Conservation (phyloP, 2,888 invertebrate genomes). For the Mesopsocus fuscifrons region DNA sequence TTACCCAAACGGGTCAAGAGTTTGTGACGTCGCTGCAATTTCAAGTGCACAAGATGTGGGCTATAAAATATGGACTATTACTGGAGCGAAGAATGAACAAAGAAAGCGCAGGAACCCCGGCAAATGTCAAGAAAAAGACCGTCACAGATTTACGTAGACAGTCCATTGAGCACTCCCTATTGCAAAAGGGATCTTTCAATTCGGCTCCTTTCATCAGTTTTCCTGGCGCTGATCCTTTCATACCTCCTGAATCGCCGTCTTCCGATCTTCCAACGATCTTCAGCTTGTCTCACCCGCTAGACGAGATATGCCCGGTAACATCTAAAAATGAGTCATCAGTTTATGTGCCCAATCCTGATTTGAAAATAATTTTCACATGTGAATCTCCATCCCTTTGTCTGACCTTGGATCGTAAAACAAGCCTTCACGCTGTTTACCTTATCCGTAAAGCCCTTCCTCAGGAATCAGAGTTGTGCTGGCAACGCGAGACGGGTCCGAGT, state of each 20-base stretch:
- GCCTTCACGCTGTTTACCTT: constrained; percentile 64
- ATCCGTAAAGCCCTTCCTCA: constrained; percentile 55
- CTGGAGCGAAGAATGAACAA: constrained; percentile 38
- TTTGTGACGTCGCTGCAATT: constrained; percentile 63
- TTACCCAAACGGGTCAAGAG: constrained; percentile 62
- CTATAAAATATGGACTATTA: constrained; percentile 66
- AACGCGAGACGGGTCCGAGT: constrained; percentile 2
- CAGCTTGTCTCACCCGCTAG: constrained; percentile 72
- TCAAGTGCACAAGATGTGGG: constrained; percentile 65
- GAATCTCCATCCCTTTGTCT: constrained; percentile 63
- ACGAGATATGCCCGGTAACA: constrained; percentile 74
- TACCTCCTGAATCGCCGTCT: constrained; percentile 21
- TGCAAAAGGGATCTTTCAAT: background rate
- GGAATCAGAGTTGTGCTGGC: constrained; percentile 22
- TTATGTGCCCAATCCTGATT: constrained; percentile 30
- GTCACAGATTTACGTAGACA: background rate
- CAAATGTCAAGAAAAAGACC: constrained; percentile 13
- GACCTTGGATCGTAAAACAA: constrained; percentile 55
- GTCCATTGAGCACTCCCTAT: constrained; percentile 2
- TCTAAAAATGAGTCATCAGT: constrained; percentile 17
- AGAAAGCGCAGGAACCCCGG: constrained; percentile 11
- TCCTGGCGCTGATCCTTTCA: constrained; percentile 13
- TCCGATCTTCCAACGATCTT: constrained; percentile 52
- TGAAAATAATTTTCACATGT: constrained; percentile 56
- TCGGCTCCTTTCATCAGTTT: background rate